A percentile compares a stretch with the other conserved stretches of the same genome.
Conservation (phyloP, 2,797 vertebrate genomes). For the Myioborus melanocephalus region DNA sequence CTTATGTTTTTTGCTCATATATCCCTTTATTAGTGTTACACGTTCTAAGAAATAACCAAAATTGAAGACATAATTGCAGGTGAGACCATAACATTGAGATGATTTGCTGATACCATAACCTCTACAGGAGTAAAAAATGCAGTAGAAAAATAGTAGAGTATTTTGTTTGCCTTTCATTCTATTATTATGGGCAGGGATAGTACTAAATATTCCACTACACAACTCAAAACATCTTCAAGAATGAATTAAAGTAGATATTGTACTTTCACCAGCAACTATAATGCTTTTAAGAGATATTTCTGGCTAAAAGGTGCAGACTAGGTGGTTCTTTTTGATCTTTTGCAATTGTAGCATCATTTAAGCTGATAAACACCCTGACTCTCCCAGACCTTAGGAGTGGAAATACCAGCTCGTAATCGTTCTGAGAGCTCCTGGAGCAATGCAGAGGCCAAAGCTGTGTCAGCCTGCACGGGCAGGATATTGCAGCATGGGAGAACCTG, state of each 20-base stretch:
- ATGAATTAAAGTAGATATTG: conserved; percentile 7
- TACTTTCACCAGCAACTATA: not conserved
- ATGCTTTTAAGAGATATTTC: not conserved
- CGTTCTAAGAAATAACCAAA: not conserved
- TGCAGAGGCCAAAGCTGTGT: conserved; percentile 19
- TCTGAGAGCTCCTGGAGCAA: conserved; percentile 23
- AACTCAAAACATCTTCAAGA: not conserved
- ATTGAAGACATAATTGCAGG: conserved; percentile 10
- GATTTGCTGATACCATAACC: not conserved
- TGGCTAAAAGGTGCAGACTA: not conserved
- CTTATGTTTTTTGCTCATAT: not conserved
- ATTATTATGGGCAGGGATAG: not conserved
- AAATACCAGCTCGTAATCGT: conserved; percentile 19
- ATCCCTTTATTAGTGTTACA: not conserved
- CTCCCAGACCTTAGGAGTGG: not conserved
- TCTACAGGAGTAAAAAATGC: not conserved
- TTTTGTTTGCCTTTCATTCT: conserved; percentile 14
- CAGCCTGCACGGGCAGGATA: not conserved
- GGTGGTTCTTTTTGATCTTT: not conserved
- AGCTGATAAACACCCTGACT: conserved; percentile 6
- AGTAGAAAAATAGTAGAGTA: not conserved
- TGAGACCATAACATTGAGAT: not conserved
- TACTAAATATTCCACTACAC: not conserved
- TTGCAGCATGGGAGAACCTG: not conserved
- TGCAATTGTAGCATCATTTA: not conserved